A percentile compares a stretch with the other conserved stretches of the same genome.
Evolutionary conservation across 2,888 invertebrate species (phyloP).

Genomic region (Ecdyonurus torrentis): DNA sequence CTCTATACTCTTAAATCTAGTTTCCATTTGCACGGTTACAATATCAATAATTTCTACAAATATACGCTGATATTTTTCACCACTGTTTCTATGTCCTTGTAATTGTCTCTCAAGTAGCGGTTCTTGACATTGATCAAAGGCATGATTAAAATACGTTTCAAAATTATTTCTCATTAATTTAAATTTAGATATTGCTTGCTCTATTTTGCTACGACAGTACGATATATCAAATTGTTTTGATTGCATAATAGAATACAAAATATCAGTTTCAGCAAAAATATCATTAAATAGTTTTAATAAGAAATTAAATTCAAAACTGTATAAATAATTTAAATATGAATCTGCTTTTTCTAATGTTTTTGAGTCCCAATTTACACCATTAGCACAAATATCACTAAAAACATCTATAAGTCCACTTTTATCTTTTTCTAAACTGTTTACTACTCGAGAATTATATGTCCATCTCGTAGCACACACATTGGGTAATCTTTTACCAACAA

Average conservation of each 20-base stretch:
- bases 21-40: not conserved
- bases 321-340: not conserved
- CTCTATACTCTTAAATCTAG: not conserved
- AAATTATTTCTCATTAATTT: not conserved
- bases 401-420: not conserved
- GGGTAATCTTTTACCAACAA: not conserved
- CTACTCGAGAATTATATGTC: not conserved
- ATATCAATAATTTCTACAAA: not conserved
- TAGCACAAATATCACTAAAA: not conserved
- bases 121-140: not conserved
- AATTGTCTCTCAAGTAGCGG: not conserved
- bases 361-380: not conserved
- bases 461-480: not conserved
- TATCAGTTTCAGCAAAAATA: not conserved
- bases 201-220: not conserved
- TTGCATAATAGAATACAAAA: not conserved
- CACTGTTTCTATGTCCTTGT: not conserved
- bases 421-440: not conserved
- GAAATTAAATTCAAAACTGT: not conserved
- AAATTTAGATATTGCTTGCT: not conserved
- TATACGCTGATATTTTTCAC: not conserved
- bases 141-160: not conserved
- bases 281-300: not conserved
- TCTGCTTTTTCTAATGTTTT: not conserved
- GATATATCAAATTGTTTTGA: not conserved